phyloP scores from a whole-genome alignment of 2,888 invertebrate genomes.

The Magallana nippona region DNA sequence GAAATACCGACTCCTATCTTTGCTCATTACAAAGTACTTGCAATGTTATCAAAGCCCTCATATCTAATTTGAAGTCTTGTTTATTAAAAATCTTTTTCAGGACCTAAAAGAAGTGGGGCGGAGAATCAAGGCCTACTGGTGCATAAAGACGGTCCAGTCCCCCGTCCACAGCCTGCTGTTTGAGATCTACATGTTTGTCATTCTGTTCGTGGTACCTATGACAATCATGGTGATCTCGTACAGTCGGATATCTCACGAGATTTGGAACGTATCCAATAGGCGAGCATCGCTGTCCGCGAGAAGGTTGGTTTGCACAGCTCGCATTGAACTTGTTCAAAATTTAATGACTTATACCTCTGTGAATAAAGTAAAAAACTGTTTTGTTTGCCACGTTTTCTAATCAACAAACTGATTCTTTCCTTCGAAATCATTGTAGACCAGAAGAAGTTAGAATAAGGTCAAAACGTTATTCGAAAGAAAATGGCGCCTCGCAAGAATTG shows the following conservation, averaged over 20 bases:
- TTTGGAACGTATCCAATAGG: conserved; percentile 84
- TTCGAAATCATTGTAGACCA: background rate
- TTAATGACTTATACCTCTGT: no score
- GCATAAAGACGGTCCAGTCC: conserved; percentile 82
- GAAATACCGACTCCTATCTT: no score
- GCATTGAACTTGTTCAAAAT: no score
- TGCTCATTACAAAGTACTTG: no score
- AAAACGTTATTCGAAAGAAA: background rate
- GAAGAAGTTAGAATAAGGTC: background rate
- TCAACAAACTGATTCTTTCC: no score
- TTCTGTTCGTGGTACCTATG: conserved; percentile 85
- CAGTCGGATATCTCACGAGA: conserved; percentile 84
- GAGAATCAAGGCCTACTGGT: conserved; percentile 81
- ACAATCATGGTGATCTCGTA: conserved; percentile 86
- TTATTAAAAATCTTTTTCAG: conserved; percentile 47
- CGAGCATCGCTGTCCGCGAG: conserved; percentile 83
- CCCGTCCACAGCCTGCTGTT: conserved; percentile 77
- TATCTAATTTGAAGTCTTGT: no score
- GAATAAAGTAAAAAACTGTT: no score
- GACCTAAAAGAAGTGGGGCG: conserved; percentile 55
- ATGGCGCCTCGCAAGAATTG: background rate
- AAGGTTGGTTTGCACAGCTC: conserved; percentile 56
- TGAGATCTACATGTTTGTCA: conserved; percentile 85
- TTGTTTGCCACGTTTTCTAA: no score
- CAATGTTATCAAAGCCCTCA: no score